Evolutionary conservation across 2,888 invertebrate genomes (phyloP), one percentile per base, ranked within the genome.

Genomic region (Fragum sueziense): DNA sequence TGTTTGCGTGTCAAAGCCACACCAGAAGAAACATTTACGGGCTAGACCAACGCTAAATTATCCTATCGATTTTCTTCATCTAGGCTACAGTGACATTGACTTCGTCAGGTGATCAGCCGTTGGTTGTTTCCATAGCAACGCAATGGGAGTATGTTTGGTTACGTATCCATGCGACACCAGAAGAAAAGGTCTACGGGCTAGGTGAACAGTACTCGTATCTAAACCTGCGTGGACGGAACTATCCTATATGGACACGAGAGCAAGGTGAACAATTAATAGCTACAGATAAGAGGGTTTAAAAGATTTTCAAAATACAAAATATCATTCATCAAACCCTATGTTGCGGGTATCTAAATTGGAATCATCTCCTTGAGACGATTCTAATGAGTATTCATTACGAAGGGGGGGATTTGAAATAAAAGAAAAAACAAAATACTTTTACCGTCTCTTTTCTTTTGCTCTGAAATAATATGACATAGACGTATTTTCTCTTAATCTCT

Each of bases 141-240:
- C 22, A 17, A 4, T 87, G 77, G 61, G 85, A 87, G 29, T 84
- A 87, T 61, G 33, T 87, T n/a, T 91, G 91, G 91, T 27, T 91
- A 7, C 79, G 90, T 47, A 41, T 91, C 2, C 71, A 73, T 6
- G 90, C 90, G 3, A 70, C 75, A 17, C 37, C 76, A 1, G 74
- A 80, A 14, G 91, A 91, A 76, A 80, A 80, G 41, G 85, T 91
- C 1, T 91, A 87, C 72, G 91, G 91, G 0, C 90, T 88, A 0
- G 91, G 91, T 22, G 91, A 91, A 73, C 91, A 91, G 71, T 91
- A 85, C 68, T 88, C 90, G 22, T 88, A 89, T 73, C 85, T 91
- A 34, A 88, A 91, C 74, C 85, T 91, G 4, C 75, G 89, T 0
- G 90, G 90, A 14, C 81, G 82, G 29, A 78, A 79, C 1, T 91